These are phyloP conservation scores for Cryptosula pallasiana DNA, from an alignment of 2,888 invertebrate genomes.

Conservation along the genomic window DNA sequence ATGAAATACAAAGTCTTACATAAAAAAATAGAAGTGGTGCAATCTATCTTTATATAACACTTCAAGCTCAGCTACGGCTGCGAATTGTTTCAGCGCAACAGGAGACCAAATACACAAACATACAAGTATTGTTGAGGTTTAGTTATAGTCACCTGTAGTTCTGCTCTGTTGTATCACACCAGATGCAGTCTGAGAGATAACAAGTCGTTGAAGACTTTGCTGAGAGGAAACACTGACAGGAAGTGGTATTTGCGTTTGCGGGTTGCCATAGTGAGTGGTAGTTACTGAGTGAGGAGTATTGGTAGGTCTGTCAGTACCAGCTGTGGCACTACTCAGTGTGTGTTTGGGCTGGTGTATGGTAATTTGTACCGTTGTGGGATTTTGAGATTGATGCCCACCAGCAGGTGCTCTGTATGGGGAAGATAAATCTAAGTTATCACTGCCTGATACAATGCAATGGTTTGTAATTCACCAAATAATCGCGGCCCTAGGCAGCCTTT, in stretches of 20 bases:
- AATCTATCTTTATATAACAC: too few relatives aligned
- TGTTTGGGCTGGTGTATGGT: constrained; percentile 8
- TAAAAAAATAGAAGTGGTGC: too few relatives aligned
- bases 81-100: too few relatives aligned
- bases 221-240: not conserved
- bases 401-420: not conserved
- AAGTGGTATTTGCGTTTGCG: not conserved
- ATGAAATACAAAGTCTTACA: too few relatives aligned
- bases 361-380: constrained; percentile 18
- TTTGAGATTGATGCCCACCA: not conserved
- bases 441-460: too few relatives aligned
- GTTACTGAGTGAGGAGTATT: not conserved
- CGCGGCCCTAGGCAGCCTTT: too few relatives aligned
- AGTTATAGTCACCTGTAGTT: constrained; percentile 12
- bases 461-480: too few relatives aligned
- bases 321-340: not conserved
- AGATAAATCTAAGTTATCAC: too few relatives aligned
- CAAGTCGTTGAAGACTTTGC: not conserved
- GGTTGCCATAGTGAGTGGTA: not conserved
- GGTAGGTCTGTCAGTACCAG: not conserved
- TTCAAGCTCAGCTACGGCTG: too few relatives aligned
- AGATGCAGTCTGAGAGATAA: not conserved
- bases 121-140: too few relatives aligned
- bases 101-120: too few relatives aligned
- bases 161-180: constrained; percentile 7